A percentile compares a stretch with the other conserved stretches of the same genome.
Conservation (phyloP, 2,888 invertebrate species). For the Rhaphigaster nebulosa region DNA sequence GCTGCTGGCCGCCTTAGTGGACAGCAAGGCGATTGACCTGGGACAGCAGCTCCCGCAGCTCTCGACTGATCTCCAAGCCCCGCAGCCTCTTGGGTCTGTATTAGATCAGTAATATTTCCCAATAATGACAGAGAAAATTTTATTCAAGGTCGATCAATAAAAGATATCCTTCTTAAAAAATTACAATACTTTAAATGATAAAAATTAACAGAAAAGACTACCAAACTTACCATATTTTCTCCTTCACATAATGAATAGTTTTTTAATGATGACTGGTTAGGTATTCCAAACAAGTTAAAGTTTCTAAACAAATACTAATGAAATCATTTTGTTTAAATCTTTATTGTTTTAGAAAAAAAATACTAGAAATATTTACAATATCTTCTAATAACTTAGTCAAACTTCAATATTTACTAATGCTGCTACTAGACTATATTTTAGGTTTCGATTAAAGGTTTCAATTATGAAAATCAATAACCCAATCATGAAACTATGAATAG, state of each 20-base stretch:
- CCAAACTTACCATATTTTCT: background rate
- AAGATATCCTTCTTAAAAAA: background rate
- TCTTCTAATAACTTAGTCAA: background rate
- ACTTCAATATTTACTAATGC: background rate
- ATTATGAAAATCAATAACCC: background rate
- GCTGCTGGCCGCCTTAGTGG: slow-evolving; percentile 61
- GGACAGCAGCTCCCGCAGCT: slow-evolving; percentile 60
- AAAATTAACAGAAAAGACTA: background rate
- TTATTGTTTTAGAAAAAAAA: background rate
- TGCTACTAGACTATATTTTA: background rate
- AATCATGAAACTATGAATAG: background rate
- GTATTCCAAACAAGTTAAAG: background rate
- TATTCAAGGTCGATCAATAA: background rate
- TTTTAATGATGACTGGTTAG: background rate
- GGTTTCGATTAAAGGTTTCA: background rate
- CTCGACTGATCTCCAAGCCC: slow-evolving; percentile 44
- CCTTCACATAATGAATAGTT: background rate
- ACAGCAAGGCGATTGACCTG: slow-evolving; percentile 62
- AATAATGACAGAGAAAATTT: background rate
- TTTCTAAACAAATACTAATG: background rate
- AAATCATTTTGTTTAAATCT: background rate
- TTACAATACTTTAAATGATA: background rate
- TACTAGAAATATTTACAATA: background rate
- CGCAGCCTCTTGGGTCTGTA: slow-evolving; percentile 54
- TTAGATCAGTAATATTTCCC: background rate